Conservation (phyloP, 2,113 vertebrate genomes). For the Serilophus lunatus region DNA sequence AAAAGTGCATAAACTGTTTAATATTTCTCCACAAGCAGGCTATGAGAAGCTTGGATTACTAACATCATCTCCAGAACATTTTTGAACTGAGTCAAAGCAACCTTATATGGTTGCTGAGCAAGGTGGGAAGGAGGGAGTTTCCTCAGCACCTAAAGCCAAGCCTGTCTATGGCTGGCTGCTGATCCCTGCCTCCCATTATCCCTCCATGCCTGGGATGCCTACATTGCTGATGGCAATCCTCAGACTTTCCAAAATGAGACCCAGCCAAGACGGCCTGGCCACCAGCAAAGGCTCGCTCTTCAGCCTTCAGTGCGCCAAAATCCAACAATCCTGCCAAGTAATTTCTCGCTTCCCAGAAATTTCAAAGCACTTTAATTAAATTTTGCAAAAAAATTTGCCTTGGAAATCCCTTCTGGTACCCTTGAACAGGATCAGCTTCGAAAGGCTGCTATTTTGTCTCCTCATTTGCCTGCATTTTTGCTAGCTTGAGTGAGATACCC, state of each 20-base stretch:
- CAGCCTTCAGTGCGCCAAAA: not conserved
- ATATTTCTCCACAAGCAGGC: not conserved
- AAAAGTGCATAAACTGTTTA: not conserved
- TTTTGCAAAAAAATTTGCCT: not conserved
- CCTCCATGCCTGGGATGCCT: not conserved
- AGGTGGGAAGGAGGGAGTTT: not conserved
- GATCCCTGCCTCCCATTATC: rapidly evolving
- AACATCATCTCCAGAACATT: not conserved
- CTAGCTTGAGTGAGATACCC: rapidly evolving
- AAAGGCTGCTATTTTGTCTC: not conserved
- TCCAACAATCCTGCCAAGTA: not conserved
- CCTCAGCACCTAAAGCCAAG: not conserved
- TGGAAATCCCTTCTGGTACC: not conserved
- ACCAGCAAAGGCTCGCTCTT: not conserved
- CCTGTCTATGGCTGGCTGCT: not conserved
- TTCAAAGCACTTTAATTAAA: not conserved
- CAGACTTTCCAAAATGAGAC: not conserved
- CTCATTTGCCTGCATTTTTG: not conserved
- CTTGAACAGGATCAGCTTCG: not conserved
- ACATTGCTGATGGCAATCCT: not conserved
- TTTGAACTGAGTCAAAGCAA: not conserved
- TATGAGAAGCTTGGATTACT: not conserved
- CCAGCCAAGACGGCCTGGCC: not conserved
- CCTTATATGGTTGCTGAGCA: not conserved
- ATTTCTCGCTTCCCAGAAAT: not conserved